Base-by-base conservation (phyloP, 2,888 invertebrate species). In the Zonitis immaculata region DNA sequence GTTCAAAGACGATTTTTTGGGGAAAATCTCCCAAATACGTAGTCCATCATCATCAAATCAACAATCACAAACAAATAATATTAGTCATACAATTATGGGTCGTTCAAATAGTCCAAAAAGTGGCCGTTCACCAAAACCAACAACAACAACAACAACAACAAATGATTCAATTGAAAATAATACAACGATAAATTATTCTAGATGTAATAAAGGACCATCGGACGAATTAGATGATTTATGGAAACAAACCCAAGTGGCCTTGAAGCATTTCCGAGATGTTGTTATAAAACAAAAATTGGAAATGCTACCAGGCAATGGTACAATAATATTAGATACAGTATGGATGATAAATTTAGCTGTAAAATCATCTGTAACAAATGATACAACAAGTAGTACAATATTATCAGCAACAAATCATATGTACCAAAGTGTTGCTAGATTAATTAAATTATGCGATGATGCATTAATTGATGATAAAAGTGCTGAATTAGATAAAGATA, bases 301-400 rank as follows among this genome's bases (percentile, higher is more conserved):
- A 79, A 92, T 95, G 84, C 79, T 96, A 66, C 92, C 95, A 2
- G 95, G 93, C 59, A 93, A 95, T 76, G 94, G 94, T 58, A 94
- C 94, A 46, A 89, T 95, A 68, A 91, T 95, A 59, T 82, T 96
- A 73, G 95, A 96, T 76, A 91, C 90, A 51, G 90, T 95, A 63
- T 90, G 92, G 72, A 87, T 88, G 72, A 91, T 93, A 76, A 90
- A 91, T 76, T 85, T 76, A 49, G 68, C 73, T 18, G 71, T 77
- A 25, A 74, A 73, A 57, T 74, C 75, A 14, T 71, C 73, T 7
- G 68, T 71, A n/a, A 60, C 69, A 1, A 64, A 68, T 20, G 73
- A 75, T 54, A 70, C 64, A 20, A 88, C n/a, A n/a, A n/a, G 89
- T 64, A 85, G 87, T 50, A 47, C 44, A 12, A 77, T 91, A 63